phyloP scores from a whole-genome alignment of 1,140 invertebrate genomes.

The Aporrectodea caliginosa region DNA sequence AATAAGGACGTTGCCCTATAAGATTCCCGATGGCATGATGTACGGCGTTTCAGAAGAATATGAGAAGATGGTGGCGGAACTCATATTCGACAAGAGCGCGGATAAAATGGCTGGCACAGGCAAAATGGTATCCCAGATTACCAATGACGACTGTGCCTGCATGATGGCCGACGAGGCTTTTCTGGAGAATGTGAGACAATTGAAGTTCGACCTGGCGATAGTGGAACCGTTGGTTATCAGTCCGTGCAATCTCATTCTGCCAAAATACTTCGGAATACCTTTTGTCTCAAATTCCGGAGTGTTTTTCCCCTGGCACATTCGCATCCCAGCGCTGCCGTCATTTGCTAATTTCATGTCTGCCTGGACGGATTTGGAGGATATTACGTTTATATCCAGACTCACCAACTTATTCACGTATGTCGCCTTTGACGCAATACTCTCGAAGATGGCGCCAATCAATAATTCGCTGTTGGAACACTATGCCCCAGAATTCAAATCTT shows the following conservation, averaged over 20 bases:
- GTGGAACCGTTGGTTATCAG: neutral
- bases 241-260: constrained; percentile 1
- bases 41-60: neutral
- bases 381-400: neutral
- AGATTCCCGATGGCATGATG: neutral
- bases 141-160: constrained; percentile 1
- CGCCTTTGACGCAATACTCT: neutral
- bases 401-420: neutral
- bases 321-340: constrained; percentile 11
- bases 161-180: neutral
- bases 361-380: neutral
- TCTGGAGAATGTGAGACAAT: neutral
- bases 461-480: neutral
- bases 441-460: neutral
- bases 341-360: neutral
- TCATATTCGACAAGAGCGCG: neutral
- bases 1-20: neutral
- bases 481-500: neutral
- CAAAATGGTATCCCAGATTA: neutral
- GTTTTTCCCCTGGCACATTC: neutral
- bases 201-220: constrained; percentile 3
- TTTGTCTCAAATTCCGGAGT: neutral
- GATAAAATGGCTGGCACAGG: neutral
- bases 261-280: constrained; percentile 5
- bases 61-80: neutral